Evolutionary conservation across 2,797 vertebrate genomes (phyloP).

Genomic region (Novumbra hubbsi): DNA sequence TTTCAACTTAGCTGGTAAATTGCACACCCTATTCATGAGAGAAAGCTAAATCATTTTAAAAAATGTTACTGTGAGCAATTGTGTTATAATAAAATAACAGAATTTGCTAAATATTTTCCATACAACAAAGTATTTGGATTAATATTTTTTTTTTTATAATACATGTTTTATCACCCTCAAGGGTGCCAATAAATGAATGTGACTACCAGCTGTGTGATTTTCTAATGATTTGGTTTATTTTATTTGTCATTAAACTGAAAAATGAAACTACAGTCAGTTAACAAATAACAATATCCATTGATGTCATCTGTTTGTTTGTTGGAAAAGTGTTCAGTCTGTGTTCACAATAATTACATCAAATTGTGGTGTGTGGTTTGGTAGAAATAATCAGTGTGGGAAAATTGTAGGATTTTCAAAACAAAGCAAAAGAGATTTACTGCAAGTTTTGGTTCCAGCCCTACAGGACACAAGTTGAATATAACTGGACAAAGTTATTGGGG

Average conservation of each 20-base stretch:
- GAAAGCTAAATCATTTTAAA: no score
- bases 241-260: background rate
- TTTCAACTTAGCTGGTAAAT: no score
- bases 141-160: no score
- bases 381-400: background rate
- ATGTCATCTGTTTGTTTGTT: conserved; percentile 8
- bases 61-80: no score
- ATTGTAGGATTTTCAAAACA: background rate
- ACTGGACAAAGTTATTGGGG: background rate
- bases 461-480: background rate
- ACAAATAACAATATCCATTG: background rate
- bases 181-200: no score
- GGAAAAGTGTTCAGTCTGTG: background rate
- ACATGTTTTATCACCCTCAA: no score
- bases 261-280: background rate
- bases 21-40: no score
- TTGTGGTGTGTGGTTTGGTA: background rate
- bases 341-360: background rate
- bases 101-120: no score
- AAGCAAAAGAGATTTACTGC: background rate
- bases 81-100: no score
- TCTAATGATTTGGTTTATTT: background rate
- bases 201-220: background rate
- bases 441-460: background rate
- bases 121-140: no score